Evolutionary conservation across 2,797 vertebrate genomes (phyloP), one percentile per base, ranked within the genome.

Genomic region (Erithacus rubecula): DNA sequence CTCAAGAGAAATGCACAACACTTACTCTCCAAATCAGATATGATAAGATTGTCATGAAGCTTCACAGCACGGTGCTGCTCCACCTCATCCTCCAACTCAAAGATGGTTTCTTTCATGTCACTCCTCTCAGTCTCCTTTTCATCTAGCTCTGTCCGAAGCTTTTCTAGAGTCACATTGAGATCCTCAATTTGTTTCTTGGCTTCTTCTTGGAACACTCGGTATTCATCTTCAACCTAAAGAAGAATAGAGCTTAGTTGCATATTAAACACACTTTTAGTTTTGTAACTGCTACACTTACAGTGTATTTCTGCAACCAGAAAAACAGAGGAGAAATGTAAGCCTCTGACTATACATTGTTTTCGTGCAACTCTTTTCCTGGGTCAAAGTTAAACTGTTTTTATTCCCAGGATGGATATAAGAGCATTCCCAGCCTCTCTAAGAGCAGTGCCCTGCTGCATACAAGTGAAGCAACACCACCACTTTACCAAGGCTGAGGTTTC

Each of bases 51-150:
- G 97, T 99, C 99, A 1, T 99, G 99, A 49, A 99, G 99, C 82
- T 99, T 99, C 47, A 99, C 98, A 16, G 99, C 99, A 70, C 99
- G 98, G 87, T 99, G 99, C 96, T 99, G 99, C 81, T 99, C 99
- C 44, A 99, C 99, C 97, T 99, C 99, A 44, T 99, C 99, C 96
- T 99, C 99, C 94, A 99, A 95, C 95, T 99, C 99, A 92, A 99
- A 99, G 96, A 99, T 99, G 24, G 99, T 99, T 95, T 99, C 99
- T 92, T 99, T 99, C 99, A 99, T 99, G 96, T 99, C 99, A 3
- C 98, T 98, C 51, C 99, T 98, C 94, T 99, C 99, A 0, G 99
- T 99, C 89, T 99, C 99, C 56, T 99, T 99, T 83, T 99, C 99
- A 82, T 99, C 98, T 55, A 99, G 96, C 9, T 99, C 99, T 44